Evolutionary conservation across 1,140 invertebrate species (phyloP), one percentile per base, ranked within the genome.

Genomic region (Lamellibrachia luymesi): DNA sequence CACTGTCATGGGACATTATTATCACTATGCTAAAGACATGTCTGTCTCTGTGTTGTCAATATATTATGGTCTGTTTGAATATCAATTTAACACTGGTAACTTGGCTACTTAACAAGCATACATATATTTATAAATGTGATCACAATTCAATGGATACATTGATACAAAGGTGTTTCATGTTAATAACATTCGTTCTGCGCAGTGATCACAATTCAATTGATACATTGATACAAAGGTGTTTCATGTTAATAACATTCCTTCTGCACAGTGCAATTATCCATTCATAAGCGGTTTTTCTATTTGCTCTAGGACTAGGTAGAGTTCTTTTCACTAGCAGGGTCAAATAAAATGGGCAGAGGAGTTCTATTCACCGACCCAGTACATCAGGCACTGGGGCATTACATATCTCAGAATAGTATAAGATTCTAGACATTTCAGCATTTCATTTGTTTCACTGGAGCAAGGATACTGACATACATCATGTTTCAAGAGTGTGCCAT

Each of bases 101-200:
- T 80, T 80, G 64, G 50, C 49, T 56, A 49, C 64, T n/a, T 22
- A 56, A 56, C 52, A 56, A 2, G 50, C 51, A 93, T 90, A 90
- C 50, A 93, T 91, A 90, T 91, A 93, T 50, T 91, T 91, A 93
- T 91, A 90, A 52, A 93, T 93, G 64, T 93, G 51, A 51, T 90
- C 51, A 93, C 52, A 6, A 56, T 80, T 22, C 64, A 80, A 80
- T 10, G 25, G 64, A 80, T 38, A 38, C 38, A 38, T 38, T 38
- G 64, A 80, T 22, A 80, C 64, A 80, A 80, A 80, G 64, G 64
- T 80, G 25, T 22, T 38, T 80, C 64, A 22, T 80, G 64, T 2
- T 80, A 80, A 80, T 22, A 80, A 80, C 64, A 80, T 80, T 80
- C 64, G 1, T 80, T 22, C 13, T 8, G 64, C 17, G 25, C 6